Evolutionary conservation across 2,113 vertebrate genomes (phyloP).

Genomic region (Urocynchramus pylzowi): DNA sequence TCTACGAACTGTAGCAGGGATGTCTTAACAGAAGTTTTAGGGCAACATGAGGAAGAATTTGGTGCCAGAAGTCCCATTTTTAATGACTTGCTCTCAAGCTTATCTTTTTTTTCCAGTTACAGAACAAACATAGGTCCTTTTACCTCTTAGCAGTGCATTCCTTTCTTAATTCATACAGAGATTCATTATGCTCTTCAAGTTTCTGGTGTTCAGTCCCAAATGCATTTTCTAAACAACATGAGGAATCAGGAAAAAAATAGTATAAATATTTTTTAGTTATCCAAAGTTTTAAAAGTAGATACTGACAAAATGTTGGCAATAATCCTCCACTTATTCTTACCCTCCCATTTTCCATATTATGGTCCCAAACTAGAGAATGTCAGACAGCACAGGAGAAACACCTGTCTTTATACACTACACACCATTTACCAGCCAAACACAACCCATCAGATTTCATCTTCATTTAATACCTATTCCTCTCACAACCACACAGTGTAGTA

Average conservation of each 20-base stretch:
- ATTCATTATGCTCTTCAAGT: conserved; percentile 85
- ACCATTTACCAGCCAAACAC: neutral
- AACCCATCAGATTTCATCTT: neutral
- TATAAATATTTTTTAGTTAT: neutral
- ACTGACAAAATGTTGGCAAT: neutral
- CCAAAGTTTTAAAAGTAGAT: neutral
- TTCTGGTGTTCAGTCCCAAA: conserved; percentile 81
- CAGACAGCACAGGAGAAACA: neutral
- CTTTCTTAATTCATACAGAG: conserved; percentile 84
- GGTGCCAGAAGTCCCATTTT: neutral
- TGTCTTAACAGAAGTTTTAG: neutral
- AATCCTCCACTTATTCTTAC: neutral
- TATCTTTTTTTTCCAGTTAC: neutral
- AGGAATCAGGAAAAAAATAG: neutral
- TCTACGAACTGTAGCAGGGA: neutral
- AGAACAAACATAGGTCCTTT: neutral
- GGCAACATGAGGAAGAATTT: neutral
- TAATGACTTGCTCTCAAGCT: neutral
- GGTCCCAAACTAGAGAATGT: neutral
- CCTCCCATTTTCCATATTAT: neutral
- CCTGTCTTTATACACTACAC: neutral
- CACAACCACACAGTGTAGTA: neutral
- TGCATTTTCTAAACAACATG: conserved; percentile 74
- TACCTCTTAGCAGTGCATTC: conserved; percentile 97
- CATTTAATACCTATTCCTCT: neutral